Conservation (phyloP, 1,140 invertebrate genomes). For the Neuroterus valhalla region DNA sequence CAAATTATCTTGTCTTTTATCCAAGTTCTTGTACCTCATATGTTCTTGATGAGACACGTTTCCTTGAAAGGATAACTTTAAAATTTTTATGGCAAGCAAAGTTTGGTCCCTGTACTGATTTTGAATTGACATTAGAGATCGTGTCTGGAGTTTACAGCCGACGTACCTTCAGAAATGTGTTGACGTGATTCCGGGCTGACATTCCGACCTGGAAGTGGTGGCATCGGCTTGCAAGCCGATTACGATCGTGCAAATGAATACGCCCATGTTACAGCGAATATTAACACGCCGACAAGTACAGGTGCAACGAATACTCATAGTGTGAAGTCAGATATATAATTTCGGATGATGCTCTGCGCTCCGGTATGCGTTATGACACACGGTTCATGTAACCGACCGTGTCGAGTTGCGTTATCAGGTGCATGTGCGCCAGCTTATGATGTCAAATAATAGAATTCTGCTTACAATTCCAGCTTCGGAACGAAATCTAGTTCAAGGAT, state of each 20-base stretch:
- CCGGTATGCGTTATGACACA: slow-evolving; percentile 18
- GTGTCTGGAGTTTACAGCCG: background rate
- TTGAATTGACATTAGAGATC: background rate
- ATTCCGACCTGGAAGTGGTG: background rate
- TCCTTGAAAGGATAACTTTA: no score
- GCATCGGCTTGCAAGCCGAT: background rate
- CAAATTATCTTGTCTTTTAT: no score
- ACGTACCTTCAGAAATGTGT: background rate
- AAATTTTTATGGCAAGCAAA: no score
- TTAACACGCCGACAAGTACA: background rate
- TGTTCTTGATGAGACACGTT: no score
- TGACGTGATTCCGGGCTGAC: background rate
- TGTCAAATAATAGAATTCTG: slow-evolving; percentile 12
- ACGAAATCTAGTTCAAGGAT: no score
- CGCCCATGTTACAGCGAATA: background rate
- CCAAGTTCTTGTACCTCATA: no score
- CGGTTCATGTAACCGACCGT: slow-evolving; percentile 25
- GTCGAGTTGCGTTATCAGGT: slow-evolving; percentile 3
- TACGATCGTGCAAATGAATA: slow-evolving; percentile 8
- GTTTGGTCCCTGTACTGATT: no score
- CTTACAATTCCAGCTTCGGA: background rate
- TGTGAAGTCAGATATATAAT: slow-evolving; percentile 13
- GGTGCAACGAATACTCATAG: background rate
- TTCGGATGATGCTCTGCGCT: slow-evolving; percentile 5
- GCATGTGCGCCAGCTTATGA: background rate